Evolutionary conservation across 2,113 vertebrate genomes (phyloP).

Genomic region (Percina caprodes): DNA sequence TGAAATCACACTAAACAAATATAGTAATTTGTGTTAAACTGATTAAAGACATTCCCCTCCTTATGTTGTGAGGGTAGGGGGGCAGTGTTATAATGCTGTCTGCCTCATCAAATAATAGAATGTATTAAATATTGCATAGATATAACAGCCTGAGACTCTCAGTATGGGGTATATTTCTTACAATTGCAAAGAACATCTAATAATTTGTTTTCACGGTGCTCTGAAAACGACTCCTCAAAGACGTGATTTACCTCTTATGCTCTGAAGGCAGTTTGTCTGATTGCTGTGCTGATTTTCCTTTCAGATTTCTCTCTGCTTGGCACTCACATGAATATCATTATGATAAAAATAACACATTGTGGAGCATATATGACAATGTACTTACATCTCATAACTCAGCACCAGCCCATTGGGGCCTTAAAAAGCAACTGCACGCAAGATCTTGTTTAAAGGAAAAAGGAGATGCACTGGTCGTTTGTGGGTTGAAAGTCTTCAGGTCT

Average conservation of each 20-base stretch:
- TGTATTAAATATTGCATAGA: not conserved
- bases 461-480: not conserved
- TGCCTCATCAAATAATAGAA: not conserved
- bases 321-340: not conserved
- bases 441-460: too few relatives aligned
- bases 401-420: not conserved
- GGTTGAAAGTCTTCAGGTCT: not conserved
- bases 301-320: not conserved
- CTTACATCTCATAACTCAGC: not conserved
- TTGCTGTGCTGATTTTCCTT: not conserved
- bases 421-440: not conserved
- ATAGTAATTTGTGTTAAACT: too few relatives aligned
- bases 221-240: not conserved
- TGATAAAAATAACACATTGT: not conserved
- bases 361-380: not conserved
- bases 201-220: slow-evolving; percentile 10
- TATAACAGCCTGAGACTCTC: not conserved
- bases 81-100: not conserved
- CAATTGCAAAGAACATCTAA: not conserved
- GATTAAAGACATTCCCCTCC: slow-evolving; percentile 37
- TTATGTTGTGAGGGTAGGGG: not conserved
- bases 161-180: not conserved
- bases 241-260: not conserved
- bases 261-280: not conserved
- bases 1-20: not conserved